Base-by-base conservation (phyloP, 2,797 vertebrate genomes). In the Periophthalmus magnuspinnatus region DNA sequence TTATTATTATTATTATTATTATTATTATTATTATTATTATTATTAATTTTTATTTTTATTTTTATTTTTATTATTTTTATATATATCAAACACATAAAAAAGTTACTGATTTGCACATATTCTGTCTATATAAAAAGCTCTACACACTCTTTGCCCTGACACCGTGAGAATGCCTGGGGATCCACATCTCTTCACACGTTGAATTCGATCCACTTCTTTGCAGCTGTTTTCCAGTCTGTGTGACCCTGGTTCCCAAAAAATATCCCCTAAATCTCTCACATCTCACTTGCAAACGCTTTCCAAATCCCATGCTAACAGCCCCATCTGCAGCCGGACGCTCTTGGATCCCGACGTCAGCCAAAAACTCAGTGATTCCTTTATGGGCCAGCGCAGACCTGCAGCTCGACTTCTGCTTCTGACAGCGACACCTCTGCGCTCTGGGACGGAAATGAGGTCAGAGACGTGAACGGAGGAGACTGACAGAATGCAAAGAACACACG, bases 231-330 rank as follows among this genome's bases (percentile, higher is more conserved):
- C 48, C 47, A 48, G 60, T 61, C 14, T 33, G 19, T 69, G 67
- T 67, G 74, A 84, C 67, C 72, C 72, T 34, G 17, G 68, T 71
- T 82, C 56, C 34, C 74, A 80, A 57, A 81, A 74, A 67, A 75
- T 74, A 60, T 65, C 61, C 65, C 13, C 60, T 17, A 34, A 59
- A 47, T 45, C 58, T 54, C 38, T 81, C 80, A 72, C 77, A 75
- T 76, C 59, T 70, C 61, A 62, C 7, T 77, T 77, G 80, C 48
- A 81, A 75, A 21, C 75, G 63, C 72, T 84, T 76, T 86, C 68
- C 78, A 84, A 83, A 86, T 82, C 72, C 71, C 6, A 64, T 56
- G 16, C 64, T 84, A 78, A 82, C 19, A 84, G 79, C 70, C 72
- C 48, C 21, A 80, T 67, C 64, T 83, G 72, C 68, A 70, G 68